These are phyloP conservation scores for Ctenosaura bakeri DNA, from an alignment of 2,797 vertebrate genomes.

Conservation along the genomic window DNA sequence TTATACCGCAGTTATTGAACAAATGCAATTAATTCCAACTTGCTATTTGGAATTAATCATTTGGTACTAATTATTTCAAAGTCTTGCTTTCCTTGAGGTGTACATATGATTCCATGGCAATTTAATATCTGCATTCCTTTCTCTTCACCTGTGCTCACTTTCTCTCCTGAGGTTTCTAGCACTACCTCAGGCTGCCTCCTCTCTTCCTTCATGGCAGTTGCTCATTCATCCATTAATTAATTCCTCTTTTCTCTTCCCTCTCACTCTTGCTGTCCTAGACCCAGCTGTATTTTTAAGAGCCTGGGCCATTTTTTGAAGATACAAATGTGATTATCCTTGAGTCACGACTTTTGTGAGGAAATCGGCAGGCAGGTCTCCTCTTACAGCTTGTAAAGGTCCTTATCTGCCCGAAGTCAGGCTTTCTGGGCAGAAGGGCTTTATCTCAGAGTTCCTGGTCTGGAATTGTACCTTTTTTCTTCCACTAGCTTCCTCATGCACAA, in stretches of 20 bases:
- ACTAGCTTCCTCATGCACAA: constrained; percentile 49
- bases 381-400: constrained; percentile 68
- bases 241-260: constrained; percentile 16
- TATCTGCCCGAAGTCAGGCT: constrained; percentile 75
- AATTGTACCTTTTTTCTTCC: neutral
- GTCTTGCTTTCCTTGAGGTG: neutral
- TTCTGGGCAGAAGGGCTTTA: constrained; percentile 47
- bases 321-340: constrained; percentile 76
- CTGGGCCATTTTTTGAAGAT: constrained; percentile 76
- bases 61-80: neutral
- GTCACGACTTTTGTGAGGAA: constrained; percentile 82
- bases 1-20: neutral
- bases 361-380: constrained; percentile 66
- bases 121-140: neutral
- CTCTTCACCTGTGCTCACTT: neutral
- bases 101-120: too few relatives aligned
- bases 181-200: constrained; percentile 57
- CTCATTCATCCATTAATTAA: constrained; percentile 68
- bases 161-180: neutral
- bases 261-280: constrained; percentile 64
- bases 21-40: neutral
- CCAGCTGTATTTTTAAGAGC: constrained; percentile 80
- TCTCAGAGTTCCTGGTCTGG: constrained; percentile 41
- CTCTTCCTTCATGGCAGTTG: constrained; percentile 68
- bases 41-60: too few relatives aligned